Evolutionary conservation across 2,113 vertebrate species (phyloP).

Genomic region (Petrocephalus microphthalmus): DNA sequence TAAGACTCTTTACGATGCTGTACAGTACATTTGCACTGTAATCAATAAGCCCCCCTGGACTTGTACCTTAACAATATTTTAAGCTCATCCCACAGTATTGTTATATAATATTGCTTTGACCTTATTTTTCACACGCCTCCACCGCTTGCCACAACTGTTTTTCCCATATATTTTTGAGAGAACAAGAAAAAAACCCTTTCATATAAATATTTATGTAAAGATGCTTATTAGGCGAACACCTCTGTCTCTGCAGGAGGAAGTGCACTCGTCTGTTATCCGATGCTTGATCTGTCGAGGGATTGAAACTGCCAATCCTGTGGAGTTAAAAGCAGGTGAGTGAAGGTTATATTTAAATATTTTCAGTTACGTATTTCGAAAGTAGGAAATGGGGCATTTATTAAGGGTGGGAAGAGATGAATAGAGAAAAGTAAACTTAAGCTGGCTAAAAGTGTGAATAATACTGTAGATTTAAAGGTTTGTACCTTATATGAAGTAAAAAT

Average conservation of each 20-base stretch:
- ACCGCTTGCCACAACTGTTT: background rate
- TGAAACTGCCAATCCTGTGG: background rate
- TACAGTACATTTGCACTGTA: background rate
- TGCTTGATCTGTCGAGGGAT: background rate
- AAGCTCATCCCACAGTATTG: constrained; percentile 14
- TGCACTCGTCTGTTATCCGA: background rate
- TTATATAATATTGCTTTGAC: constrained; percentile 22
- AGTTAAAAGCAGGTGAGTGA: background rate
- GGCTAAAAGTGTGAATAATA: background rate
- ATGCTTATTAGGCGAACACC: constrained; percentile 1
- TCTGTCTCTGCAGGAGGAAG: background rate
- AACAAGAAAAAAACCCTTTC: background rate
- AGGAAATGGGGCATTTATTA: background rate
- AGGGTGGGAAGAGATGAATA: background rate
- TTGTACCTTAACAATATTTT: constrained; percentile 15
- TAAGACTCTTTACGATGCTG: background rate
- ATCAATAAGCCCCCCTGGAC: constrained; percentile 11
- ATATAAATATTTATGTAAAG: constrained; percentile 18
- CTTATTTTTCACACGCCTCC: constrained; percentile 17
- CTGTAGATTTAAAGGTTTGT: background rate
- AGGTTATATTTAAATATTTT: constrained; percentile 10
- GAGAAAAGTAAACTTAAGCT: background rate
- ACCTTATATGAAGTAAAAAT: background rate
- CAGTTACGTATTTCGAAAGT: background rate
- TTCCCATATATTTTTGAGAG: constrained; percentile 2